Evolutionary conservation across 2,888 invertebrate genomes (phyloP), one percentile per base, ranked within the genome.

Genomic region (Coelopa pilipes): DNA sequence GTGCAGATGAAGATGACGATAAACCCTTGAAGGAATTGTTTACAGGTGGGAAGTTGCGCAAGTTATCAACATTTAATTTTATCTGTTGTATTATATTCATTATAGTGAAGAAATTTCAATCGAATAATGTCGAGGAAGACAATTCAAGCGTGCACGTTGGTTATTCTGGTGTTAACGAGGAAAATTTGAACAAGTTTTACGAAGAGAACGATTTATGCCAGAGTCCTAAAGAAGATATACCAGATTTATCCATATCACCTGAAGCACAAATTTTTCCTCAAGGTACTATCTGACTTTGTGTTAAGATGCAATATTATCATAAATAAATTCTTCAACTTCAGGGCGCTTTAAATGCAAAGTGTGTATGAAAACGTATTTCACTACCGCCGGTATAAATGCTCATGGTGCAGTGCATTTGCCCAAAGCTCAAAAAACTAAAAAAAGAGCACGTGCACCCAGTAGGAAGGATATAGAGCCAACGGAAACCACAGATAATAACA

Each of bases 311-410:
- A 47, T 66, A 12, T 21, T 19, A 66, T 17, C 19, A 50, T 12
- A 13, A 66, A n/a, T n/a, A n/a, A 1, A 17, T 49, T 1, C 17
- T 15, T 15, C 13, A 45, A 46, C 67, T 67, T 0, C 19, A 82
- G 82, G 82, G 57, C 80, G 80, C 2, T 79, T 78, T 45, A 80
- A 81, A 75, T 84, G 84, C 57, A 76, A 80, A 57, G 76, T 79
- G 12, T 84, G 84, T 69, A 71, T 78, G 15, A 82, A 82, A 67
- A 65, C 78, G 4, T 84, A 83, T 72, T 83, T 81, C 55, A 83
- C 83, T 0, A 76, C 77, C 55, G 77, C 77, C 4, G 83, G 82
- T 0, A 75, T 84, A 5, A 79, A 81, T 17, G 79, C 79, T 3
- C 84, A 84, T 71, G 76, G 79, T 71, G 76, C 79, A 1, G 75